phyloP scores from a whole-genome alignment of 2,113 vertebrate genomes.

The Megatriorchis doriae region DNA sequence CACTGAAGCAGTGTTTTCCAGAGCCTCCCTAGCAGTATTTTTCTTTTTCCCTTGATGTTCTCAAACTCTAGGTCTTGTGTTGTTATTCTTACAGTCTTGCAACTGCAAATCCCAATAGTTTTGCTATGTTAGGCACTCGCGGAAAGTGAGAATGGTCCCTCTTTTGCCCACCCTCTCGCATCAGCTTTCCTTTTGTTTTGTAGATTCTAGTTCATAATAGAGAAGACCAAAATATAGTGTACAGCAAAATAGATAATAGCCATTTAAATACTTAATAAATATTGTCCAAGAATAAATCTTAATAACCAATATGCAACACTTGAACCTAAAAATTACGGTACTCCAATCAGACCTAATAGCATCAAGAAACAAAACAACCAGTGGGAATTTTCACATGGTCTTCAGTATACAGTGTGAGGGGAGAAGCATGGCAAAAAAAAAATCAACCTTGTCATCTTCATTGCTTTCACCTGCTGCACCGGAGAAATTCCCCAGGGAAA shows the following conservation, averaged over 20 bases:
- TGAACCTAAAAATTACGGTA: neutral
- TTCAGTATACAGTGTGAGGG: neutral
- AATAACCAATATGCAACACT: neutral
- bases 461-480: neutral
- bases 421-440: neutral
- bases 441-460: neutral
- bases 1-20: neutral
- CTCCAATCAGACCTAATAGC: neutral
- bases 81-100: neutral
- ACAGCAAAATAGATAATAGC: neutral
- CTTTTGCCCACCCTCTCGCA: neutral
- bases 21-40: neutral
- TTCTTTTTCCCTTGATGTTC: neutral
- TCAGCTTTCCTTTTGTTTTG: neutral
- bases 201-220: neutral
- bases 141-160: neutral
- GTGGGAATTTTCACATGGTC: neutral
- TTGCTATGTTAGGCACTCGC: neutral
- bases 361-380: neutral
- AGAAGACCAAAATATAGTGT: neutral
- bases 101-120: neutral
- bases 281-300: neutral
- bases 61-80: neutral
- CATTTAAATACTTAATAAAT: neutral
- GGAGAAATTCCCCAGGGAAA: neutral